Conservation (phyloP, 2,113 vertebrate species). For the Peromyscus leucopus region DNA sequence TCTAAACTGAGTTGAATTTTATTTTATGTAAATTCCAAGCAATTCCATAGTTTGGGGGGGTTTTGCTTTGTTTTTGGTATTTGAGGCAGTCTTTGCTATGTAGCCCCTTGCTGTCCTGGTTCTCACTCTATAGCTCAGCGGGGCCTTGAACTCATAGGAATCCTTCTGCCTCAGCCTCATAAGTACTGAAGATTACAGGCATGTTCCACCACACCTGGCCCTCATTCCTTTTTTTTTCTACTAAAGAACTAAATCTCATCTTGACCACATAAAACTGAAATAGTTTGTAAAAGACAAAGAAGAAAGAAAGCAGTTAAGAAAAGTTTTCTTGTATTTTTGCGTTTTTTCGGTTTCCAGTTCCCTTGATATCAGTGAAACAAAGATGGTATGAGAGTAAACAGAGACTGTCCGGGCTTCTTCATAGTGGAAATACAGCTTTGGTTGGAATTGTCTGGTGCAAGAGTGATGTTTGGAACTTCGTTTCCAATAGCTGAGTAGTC, state of each 20-base stretch:
- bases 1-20: conserved; percentile 77
- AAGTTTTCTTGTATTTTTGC: conserved; percentile 19
- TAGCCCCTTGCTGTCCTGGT: background rate
- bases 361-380: conserved; percentile 51
- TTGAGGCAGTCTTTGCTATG: background rate
- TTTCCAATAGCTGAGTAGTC: conserved; percentile 30
- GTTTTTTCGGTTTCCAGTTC: conserved; percentile 43
- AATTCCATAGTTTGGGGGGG: background rate
- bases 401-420: background rate
- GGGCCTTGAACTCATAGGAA: background rate
- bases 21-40: conserved; percentile 56
- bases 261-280: conserved; percentile 52
- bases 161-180: background rate
- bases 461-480: conserved; percentile 38
- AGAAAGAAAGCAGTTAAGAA: conserved; percentile 38
- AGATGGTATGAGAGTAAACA: conserved; percentile 47
- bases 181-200: background rate
- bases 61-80: background rate
- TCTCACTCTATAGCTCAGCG: background rate
- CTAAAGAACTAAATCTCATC: conserved; percentile 54
- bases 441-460: background rate
- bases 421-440: conserved; percentile 19
- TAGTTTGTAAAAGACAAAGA: conserved; percentile 24
- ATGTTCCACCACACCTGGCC: background rate
- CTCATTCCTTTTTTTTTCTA: conserved; percentile 36